Percentiles rank a stretch among this genome's conserved stretches.
These are phyloP conservation scores for Mormoops blainvillei DNA, from an alignment of 2,113 vertebrate species.

Conservation along the genomic window DNA sequence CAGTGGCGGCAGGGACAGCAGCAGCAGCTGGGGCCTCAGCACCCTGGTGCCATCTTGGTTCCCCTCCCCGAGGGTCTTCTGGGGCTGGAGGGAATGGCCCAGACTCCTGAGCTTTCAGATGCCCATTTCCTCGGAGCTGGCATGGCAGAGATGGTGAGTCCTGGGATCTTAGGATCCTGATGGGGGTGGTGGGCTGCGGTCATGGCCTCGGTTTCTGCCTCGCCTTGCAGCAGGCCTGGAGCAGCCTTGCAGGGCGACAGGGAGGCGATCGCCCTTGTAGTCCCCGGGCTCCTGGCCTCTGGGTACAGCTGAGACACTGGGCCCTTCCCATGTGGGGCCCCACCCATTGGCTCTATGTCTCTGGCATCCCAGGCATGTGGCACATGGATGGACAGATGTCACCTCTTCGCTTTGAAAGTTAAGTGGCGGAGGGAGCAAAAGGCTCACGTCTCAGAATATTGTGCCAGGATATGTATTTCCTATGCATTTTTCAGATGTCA, in stretches of 20 bases:
- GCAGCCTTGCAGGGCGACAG: not conserved
- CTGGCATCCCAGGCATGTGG: constrained; percentile 27
- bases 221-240: not conserved
- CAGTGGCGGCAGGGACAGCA: not conserved
- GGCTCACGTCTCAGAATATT: not conserved
- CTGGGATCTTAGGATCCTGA: not conserved
- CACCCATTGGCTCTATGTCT: not conserved
- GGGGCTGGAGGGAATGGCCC: not conserved
- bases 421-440: constrained; percentile 17
- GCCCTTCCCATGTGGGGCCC: not conserved
- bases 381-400: not conserved
- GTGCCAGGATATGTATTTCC: constrained; percentile 4
- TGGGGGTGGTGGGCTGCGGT: not conserved
- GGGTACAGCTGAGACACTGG: not conserved
- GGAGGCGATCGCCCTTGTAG: too few relatives aligned
- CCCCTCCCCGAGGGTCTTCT: not conserved
- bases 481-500: constrained; percentile 46
- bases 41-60: not conserved
- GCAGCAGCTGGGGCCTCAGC: not conserved
- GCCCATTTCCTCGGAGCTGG: not conserved
- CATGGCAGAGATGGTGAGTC: not conserved
- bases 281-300: not conserved
- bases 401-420: constrained; percentile 36
- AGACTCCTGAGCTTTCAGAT: not conserved
- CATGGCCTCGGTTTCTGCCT: not conserved